These are phyloP conservation scores for Azorinus chamasolen DNA, from an alignment of 2,888 invertebrate genomes.

Conservation along the genomic window DNA sequence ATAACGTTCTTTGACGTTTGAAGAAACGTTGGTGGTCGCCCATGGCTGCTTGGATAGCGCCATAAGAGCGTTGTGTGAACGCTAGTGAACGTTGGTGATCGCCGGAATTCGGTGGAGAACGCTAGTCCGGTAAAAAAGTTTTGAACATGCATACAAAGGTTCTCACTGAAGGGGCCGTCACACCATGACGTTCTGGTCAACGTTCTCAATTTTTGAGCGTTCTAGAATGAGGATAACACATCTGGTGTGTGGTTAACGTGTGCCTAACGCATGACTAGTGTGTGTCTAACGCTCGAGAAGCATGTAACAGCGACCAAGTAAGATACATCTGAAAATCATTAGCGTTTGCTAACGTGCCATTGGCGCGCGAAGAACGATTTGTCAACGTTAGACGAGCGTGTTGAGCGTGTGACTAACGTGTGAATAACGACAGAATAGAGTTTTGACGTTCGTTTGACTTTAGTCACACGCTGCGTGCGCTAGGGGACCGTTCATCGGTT, in stretches of 20 bases:
- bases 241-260: conserved; percentile 15
- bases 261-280: conserved; percentile 27
- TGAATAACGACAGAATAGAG: conserved; percentile 18
- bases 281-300: conserved; percentile 32
- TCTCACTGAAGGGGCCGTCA: conserved; percentile 1
- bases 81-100: too few relatives aligned
- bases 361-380: conserved; percentile 22
- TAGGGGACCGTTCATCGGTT: background rate
- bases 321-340: conserved; percentile 39
- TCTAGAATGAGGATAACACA: conserved; percentile 20
- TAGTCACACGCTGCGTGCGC: background rate
- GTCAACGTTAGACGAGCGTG: conserved; percentile 21
- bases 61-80: too few relatives aligned
- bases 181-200: conserved; percentile 22
- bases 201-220: conserved; percentile 15
- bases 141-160: too few relatives aligned
- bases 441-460: background rate
- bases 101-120: too few relatives aligned
- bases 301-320: conserved; percentile 31
- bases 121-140: too few relatives aligned
- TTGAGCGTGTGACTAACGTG: conserved; percentile 17
- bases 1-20: too few relatives aligned
- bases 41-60: too few relatives aligned
- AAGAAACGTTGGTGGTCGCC: too few relatives aligned
- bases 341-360: conserved; percentile 22